Evolutionary conservation across 1,140 invertebrate genomes (phyloP).

Genomic region (Charaxes varanes): DNA sequence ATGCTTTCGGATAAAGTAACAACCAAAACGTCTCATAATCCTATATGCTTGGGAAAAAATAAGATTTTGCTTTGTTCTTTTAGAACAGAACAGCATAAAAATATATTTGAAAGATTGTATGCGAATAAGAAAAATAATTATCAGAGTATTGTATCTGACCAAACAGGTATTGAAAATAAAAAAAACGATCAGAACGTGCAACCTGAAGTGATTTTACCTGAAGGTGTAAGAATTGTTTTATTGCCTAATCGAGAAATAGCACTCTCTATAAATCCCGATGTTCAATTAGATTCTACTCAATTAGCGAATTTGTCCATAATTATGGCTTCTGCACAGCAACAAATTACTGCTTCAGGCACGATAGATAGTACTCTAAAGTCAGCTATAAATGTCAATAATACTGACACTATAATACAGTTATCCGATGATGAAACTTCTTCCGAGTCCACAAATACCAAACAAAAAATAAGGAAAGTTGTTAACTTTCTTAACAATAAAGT

Average conservation of each 20-base stretch:
- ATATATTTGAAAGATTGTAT: background rate
- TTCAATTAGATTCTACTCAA: conserved; percentile 19
- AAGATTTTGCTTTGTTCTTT: conserved; percentile 24
- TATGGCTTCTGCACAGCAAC: conserved; percentile 6
- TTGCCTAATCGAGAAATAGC: conserved; percentile 28
- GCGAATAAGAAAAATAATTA: too few species aligned
- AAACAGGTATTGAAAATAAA: too few species aligned
- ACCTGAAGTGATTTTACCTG: conserved; percentile 20
- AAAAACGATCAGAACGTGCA: background rate
- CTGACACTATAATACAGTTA: conserved; percentile 1
- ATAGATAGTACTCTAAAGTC: background rate
- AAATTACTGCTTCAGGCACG: background rate
- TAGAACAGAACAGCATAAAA: background rate
- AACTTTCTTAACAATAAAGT: too few species aligned
- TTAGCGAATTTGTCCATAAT: conserved; percentile 15
- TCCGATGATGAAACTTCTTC: background rate
- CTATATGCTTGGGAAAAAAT: conserved; percentile 25
- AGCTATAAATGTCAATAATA: too few species aligned
- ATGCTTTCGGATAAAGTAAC: too few species aligned
- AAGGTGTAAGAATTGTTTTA: conserved; percentile 32
- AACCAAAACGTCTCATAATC: conserved; percentile 5
- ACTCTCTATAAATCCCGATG: conserved; percentile 24
- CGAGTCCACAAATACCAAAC: background rate
- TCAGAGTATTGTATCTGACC: too few species aligned
- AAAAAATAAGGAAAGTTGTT: too few species aligned